phyloP scores from a whole-genome alignment of 2,888 invertebrate genomes.

The Nymphalis urticae region DNA sequence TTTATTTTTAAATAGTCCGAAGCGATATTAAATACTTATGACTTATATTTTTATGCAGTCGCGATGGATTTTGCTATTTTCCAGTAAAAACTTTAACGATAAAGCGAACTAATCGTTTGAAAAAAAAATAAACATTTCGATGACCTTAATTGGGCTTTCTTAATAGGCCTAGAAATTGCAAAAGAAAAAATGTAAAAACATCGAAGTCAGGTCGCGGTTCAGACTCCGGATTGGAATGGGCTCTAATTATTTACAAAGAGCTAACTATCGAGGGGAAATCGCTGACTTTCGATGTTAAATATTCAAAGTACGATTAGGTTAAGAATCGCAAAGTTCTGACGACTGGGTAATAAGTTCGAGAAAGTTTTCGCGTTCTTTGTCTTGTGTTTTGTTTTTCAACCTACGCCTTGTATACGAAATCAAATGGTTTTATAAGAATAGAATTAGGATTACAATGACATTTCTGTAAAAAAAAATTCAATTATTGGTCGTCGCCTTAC shows the following conservation, averaged over 20 bases:
- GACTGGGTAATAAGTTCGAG: neutral
- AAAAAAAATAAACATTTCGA: conserved; percentile 20
- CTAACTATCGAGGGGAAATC: conserved; percentile 14
- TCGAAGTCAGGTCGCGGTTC: conserved; percentile 27
- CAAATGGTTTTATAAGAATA: too few relatives aligned
- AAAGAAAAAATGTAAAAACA: conserved; percentile 30
- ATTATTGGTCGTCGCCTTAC: too few relatives aligned
- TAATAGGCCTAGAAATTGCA: conserved; percentile 25
- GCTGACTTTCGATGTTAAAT: conserved; percentile 7
- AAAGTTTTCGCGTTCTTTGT: neutral
- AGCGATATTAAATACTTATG: too few relatives aligned
- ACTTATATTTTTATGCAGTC: too few relatives aligned
- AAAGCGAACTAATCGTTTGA: conserved; percentile 22
- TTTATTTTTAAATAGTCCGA: too few relatives aligned
- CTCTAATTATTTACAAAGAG: conserved; percentile 15
- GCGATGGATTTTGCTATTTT: neutral
- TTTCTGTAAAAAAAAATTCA: too few relatives aligned
- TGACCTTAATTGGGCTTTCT: conserved; percentile 30
- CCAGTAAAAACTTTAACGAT: conserved; percentile 18
- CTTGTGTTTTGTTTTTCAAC: neutral
- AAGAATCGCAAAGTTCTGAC: neutral
- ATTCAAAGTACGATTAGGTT: conserved; percentile 3
- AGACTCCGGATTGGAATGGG: conserved; percentile 15
- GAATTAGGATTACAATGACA: too few relatives aligned
- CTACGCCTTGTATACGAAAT: too few relatives aligned